Evolutionary conservation across 1,140 invertebrate genomes (phyloP).

Genomic region (Xylocopa sonorina): DNA sequence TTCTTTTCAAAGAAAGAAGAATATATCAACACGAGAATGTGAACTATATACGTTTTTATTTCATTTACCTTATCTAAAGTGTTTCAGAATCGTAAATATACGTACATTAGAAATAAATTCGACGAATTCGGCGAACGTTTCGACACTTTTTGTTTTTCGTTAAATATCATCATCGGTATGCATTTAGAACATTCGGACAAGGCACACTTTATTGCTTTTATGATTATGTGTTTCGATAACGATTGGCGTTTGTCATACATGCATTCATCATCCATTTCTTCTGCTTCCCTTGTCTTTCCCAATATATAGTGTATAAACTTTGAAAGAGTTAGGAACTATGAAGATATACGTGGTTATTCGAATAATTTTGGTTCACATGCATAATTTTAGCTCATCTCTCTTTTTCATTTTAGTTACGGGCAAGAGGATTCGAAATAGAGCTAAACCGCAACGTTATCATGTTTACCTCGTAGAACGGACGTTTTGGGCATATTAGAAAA

Average conservation of each 20-base stretch:
- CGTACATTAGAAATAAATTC: slow-evolving; percentile 40
- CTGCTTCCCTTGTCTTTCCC: background rate
- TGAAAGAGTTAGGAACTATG: slow-evolving; percentile 38
- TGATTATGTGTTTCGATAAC: slow-evolving; percentile 2
- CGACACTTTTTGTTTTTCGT: slow-evolving; percentile 1
- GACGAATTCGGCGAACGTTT: slow-evolving; percentile 45
- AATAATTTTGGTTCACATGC: background rate
- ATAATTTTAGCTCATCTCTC: background rate
- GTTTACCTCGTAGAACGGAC: background rate
- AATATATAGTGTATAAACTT: background rate
- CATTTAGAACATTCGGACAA: slow-evolving; percentile 29
- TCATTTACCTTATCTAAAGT: slow-evolving; percentile 18
- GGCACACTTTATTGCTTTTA: slow-evolving; percentile 47
- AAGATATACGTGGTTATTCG: background rate
- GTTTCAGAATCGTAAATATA: slow-evolving; percentile 27
- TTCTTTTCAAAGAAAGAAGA: background rate
- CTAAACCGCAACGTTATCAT: background rate
- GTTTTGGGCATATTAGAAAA: background rate
- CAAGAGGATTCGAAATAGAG: background rate
- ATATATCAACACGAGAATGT: background rate
- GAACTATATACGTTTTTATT: slow-evolving; percentile 27
- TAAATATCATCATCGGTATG: slow-evolving; percentile 19
- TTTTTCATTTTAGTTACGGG: background rate
- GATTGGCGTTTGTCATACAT: background rate
- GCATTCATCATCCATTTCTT: slow-evolving; percentile 1